Evolutionary conservation across 2,888 invertebrate genomes (phyloP).

Genomic region (Spodoptera exigua): DNA sequence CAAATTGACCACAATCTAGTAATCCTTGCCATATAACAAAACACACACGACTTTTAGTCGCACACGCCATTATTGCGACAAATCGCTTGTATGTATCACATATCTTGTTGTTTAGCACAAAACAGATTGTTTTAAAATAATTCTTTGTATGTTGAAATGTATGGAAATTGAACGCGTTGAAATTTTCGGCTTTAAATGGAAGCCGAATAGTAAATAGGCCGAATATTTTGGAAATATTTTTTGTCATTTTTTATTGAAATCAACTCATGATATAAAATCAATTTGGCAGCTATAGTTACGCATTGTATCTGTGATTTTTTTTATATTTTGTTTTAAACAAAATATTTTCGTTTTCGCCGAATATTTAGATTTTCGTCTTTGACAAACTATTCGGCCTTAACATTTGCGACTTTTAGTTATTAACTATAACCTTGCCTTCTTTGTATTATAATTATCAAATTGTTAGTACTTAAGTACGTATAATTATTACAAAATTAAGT

Average conservation of each 20-base stretch:
- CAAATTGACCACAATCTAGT: neutral
- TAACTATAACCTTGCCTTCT: slow-evolving; percentile 47
- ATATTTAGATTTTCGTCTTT: slow-evolving; percentile 7
- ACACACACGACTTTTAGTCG: neutral
- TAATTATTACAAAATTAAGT: slow-evolving; percentile 14
- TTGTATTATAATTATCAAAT: slow-evolving; percentile 38
- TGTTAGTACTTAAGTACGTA: slow-evolving; percentile 51
- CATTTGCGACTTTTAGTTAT: neutral
- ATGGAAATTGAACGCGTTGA: slow-evolving; percentile 6
- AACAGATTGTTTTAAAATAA: slow-evolving; percentile 19
- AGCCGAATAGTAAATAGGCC: neutral
- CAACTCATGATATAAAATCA: no score
- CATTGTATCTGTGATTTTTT: neutral
- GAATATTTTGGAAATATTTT: slow-evolving; percentile 8
- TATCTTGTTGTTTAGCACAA: slow-evolving; percentile 54
- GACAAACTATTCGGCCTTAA: slow-evolving; percentile 18
- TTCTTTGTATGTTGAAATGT: slow-evolving; percentile 1
- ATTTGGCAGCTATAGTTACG: neutral
- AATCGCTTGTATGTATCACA: slow-evolving; percentile 40
- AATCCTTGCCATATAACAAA: neutral
- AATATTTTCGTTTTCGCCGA: slow-evolving; percentile 8
- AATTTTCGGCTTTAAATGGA: slow-evolving; percentile 17
- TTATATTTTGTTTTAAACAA: neutral
- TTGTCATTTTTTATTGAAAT: neutral
- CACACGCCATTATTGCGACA: slow-evolving; percentile 15